Evolutionary conservation across 2,888 invertebrate genomes (phyloP).

Genomic region (Lasioglossum figueresi): DNA sequence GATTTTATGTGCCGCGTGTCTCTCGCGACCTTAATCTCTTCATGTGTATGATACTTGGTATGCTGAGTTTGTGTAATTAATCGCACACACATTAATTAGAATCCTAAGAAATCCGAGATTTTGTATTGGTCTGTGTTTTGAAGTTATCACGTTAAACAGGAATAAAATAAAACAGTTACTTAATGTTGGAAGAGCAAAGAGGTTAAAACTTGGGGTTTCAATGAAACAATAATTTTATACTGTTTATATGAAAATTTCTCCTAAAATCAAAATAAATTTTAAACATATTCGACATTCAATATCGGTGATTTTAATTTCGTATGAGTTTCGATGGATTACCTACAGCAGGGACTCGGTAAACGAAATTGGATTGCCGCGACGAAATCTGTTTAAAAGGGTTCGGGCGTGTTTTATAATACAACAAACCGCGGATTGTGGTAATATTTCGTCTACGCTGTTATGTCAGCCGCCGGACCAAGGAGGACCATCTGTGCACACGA

Average conservation of each 20-base stretch:
- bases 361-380: not conserved
- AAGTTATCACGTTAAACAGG: too few relatives aligned
- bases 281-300: not conserved
- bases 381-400: not conserved
- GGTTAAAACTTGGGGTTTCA: not conserved
- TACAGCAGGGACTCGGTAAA: not conserved
- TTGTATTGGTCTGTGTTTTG: too few relatives aligned
- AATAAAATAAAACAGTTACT: too few relatives aligned
- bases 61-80: not conserved
- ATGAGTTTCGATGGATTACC: not conserved
- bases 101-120: too few relatives aligned
- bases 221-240: not conserved
- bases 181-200: too few relatives aligned
- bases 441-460: constrained; percentile 27
- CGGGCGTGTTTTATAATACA: not conserved
- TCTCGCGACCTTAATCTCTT: not conserved
- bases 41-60: not conserved
- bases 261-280: not conserved
- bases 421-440: not conserved
- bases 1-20: not conserved
- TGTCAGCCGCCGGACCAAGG: constrained; percentile 12
- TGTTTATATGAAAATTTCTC: not conserved
- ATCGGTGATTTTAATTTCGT: not conserved
- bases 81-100: not conserved
- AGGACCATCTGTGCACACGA: constrained; percentile 53